phyloP scores from a whole-genome alignment of 2,797 vertebrate species.

The Caiman crocodilus region DNA sequence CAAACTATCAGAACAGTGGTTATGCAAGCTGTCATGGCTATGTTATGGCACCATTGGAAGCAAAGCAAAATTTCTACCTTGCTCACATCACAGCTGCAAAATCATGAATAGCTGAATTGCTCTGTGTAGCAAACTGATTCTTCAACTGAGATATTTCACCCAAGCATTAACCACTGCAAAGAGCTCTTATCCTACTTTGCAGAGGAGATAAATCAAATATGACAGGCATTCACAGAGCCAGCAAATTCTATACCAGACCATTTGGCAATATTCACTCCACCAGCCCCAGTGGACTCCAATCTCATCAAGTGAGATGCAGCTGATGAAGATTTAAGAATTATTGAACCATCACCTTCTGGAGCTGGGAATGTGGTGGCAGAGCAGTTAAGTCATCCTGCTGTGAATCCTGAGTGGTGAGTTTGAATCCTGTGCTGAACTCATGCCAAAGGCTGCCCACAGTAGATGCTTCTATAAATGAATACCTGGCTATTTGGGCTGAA shows the following conservation, averaged over 20 bases:
- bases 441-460: background rate
- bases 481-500: background rate
- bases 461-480: background rate
- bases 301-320: constrained; percentile 7
- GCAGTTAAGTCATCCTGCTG: background rate
- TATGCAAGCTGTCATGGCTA: background rate
- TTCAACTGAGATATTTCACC: constrained; percentile 55
- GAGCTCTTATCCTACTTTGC: constrained; percentile 37
- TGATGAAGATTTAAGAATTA: background rate
- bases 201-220: constrained; percentile 27
- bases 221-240: constrained; percentile 44
- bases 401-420: background rate
- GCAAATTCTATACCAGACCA: constrained; percentile 18
- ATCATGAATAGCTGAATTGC: constrained; percentile 4
- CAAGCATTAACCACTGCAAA: background rate
- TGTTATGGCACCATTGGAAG: background rate
- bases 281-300: background rate
- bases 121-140: constrained; percentile 36
- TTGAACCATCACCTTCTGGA: background rate
- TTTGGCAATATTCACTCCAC: constrained; percentile 34
- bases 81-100: constrained; percentile 30
- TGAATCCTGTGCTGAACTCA: background rate
- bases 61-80: constrained; percentile 3
- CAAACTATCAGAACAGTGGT: background rate
- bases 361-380: background rate